These are phyloP conservation scores for Phylloscopus trochiloides DNA, from an alignment of 2,113 vertebrate genomes.

Conservation along the genomic window DNA sequence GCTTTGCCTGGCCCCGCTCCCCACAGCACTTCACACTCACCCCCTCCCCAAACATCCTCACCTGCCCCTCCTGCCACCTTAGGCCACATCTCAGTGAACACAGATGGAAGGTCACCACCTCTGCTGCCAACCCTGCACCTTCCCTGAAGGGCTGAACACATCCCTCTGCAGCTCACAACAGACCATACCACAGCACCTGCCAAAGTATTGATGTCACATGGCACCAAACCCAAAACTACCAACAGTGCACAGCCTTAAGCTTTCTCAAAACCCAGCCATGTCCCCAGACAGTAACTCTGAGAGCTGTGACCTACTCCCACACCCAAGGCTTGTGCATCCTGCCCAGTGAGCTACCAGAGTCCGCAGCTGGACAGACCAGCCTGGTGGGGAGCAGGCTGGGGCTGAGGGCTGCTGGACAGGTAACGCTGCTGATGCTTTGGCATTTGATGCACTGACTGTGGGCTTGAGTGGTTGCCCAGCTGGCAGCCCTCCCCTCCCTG, in stretches of 20 bases:
- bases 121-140: background rate
- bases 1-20: fast-evolving
- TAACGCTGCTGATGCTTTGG: background rate
- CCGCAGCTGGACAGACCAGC: background rate
- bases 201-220: background rate
- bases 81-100: fast-evolving
- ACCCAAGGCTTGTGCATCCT: background rate
- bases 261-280: background rate
- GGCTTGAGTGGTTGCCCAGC: background rate
- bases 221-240: background rate
- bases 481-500: background rate
- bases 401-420: background rate
- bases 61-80: background rate
- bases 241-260: background rate
- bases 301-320: background rate
- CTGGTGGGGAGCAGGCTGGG: fast-evolving
- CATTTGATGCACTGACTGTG: background rate
- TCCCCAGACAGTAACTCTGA: background rate
- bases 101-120: background rate
- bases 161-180: background rate
- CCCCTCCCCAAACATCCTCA: background rate
- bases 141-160: background rate
- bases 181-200: fast-evolving
- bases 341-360: background rate
- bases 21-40: fast-evolving